Conservation (phyloP, 2,797 vertebrate genomes). For the Melopsittacus undulatus region DNA sequence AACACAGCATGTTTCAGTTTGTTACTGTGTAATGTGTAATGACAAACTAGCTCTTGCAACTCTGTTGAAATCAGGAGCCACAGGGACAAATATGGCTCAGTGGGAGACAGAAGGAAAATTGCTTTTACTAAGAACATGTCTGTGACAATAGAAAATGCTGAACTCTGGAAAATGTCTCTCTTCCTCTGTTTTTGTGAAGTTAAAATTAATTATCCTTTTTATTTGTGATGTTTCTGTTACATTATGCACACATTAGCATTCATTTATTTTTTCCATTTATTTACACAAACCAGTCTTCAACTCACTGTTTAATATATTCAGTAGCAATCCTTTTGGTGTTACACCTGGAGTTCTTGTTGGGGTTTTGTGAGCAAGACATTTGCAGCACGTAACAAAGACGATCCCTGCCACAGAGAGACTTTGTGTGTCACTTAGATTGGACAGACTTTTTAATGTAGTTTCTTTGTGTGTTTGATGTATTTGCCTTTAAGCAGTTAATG, state of each 20-base stretch:
- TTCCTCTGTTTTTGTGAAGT: neutral
- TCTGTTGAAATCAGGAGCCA: neutral
- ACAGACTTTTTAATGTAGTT: neutral
- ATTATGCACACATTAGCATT: neutral
- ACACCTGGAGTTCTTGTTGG: neutral
- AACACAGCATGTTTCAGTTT: neutral
- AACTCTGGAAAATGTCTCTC: neutral
- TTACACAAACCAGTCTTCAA: neutral
- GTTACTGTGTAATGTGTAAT: neutral
- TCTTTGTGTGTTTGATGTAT: neutral
- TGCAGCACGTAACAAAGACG: neutral
- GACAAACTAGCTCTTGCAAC: constrained; percentile 3
- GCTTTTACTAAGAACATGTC: neutral
- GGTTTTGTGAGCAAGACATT: neutral
- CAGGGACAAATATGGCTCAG: constrained; percentile 21
- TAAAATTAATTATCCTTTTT: neutral
- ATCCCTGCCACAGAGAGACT: neutral
- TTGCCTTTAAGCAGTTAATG: neutral
- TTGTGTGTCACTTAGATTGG: neutral
- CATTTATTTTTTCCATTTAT: neutral
- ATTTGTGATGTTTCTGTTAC: neutral
- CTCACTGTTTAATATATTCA: neutral
- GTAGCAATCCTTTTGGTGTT: neutral
- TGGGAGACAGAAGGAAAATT: constrained; percentile 19
- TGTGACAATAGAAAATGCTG: neutral